Evolutionary conservation across 2,888 invertebrate species (phyloP).

Genomic region (Mycalesis mineus): DNA sequence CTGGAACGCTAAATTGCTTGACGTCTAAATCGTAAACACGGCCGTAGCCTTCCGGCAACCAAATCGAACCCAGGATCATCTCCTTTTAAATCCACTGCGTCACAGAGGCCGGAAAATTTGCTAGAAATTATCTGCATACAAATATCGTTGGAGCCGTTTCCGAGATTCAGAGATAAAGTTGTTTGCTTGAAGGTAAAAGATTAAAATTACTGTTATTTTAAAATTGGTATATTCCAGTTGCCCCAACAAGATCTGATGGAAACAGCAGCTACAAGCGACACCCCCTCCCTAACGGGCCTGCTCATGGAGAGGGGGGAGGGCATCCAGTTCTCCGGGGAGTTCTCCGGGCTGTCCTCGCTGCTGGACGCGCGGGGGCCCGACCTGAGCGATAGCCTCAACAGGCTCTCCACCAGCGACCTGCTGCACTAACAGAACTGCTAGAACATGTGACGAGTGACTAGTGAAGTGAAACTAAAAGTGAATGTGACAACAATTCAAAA

Average conservation of each 20-base stretch:
- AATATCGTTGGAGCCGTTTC: no score
- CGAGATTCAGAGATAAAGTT: no score
- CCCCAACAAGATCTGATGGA: conserved; percentile 41
- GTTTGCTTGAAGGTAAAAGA: no score
- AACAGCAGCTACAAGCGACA: conserved; percentile 28
- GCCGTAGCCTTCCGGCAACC: no score
- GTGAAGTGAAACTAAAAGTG: not conserved
- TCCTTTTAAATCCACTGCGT: no score
- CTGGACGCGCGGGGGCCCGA: conserved; percentile 35
- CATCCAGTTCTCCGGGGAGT: conserved; percentile 66
- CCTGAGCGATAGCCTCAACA: conserved; percentile 48
- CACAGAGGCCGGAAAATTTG: no score
- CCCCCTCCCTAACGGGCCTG: conserved; percentile 45
- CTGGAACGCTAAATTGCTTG: no score
- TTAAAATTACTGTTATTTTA: not conserved
- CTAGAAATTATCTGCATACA: no score
- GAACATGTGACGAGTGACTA: not conserved
- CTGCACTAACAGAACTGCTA: conserved; percentile 18
- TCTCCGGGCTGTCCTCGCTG: conserved; percentile 51
- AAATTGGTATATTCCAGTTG: conserved; percentile 13
- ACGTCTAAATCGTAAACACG: no score
- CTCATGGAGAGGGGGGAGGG: conserved; percentile 41
- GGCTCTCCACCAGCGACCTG: conserved; percentile 50
- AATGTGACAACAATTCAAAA: not conserved
- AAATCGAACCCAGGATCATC: no score